Percentiles rank a stretch among this genome's conserved stretches.
Conservation (phyloP, 2,113 vertebrate genomes). For the Scomber colias region DNA sequence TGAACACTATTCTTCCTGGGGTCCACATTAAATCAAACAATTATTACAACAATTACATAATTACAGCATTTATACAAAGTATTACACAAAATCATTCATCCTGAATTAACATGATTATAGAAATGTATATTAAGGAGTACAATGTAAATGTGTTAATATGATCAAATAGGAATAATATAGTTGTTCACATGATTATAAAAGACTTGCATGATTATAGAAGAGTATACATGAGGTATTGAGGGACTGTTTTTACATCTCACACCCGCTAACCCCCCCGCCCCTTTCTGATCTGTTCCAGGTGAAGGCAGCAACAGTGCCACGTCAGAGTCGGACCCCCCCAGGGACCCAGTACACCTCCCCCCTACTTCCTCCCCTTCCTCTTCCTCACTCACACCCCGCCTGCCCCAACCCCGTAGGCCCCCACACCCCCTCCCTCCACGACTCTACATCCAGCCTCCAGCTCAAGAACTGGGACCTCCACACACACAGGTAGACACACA, state of each 20-base stretch:
- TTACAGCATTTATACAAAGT: too few relatives aligned
- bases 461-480: slow-evolving; percentile 92
- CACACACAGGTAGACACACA: slow-evolving; percentile 87
- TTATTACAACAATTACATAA: too few relatives aligned
- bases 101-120: too few relatives aligned
- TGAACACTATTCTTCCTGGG: too few relatives aligned
- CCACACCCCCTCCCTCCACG: slow-evolving; percentile 93
- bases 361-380: slow-evolving; percentile 83
- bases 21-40: too few relatives aligned
- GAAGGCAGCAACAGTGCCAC: slow-evolving; percentile 83
- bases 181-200: too few relatives aligned
- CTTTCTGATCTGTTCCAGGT: slow-evolving; percentile 71
- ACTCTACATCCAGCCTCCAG: slow-evolving; percentile 94
- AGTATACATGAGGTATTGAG: too few relatives aligned
- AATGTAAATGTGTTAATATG: too few relatives aligned
- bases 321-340: slow-evolving; percentile 85
- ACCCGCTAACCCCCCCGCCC: not conserved
- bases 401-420: slow-evolving; percentile 90
- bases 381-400: slow-evolving; percentile 87
- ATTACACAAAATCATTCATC: too few relatives aligned
- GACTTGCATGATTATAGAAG: too few relatives aligned
- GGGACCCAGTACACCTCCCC: slow-evolving; percentile 83
- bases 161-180: too few relatives aligned
- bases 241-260: not conserved
- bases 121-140: too few relatives aligned